Evolutionary conservation across 2,113 vertebrate species (phyloP).

Genomic region (Gymnarchus niloticus): DNA sequence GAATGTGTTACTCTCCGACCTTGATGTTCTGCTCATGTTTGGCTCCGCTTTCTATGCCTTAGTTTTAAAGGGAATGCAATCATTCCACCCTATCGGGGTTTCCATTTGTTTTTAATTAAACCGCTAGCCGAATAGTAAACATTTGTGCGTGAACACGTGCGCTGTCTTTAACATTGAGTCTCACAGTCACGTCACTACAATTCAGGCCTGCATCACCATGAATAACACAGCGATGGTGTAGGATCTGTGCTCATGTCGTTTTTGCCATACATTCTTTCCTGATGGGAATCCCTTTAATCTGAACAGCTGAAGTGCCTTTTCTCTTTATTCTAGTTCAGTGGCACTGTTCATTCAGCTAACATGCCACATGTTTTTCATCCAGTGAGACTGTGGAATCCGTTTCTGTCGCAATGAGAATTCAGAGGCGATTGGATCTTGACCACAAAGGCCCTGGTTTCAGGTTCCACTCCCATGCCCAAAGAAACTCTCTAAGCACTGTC

Average conservation of each 20-base stretch:
- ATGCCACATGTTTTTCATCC: no score
- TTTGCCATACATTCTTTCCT: background rate
- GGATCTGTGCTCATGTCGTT: background rate
- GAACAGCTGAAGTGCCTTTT: background rate
- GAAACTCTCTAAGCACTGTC: background rate
- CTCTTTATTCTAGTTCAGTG: no score
- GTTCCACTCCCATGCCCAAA: background rate
- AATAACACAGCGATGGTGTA: background rate
- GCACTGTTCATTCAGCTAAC: no score
- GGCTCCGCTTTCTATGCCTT: conserved; percentile 5
- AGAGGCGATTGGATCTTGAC: background rate
- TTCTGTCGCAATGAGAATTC: background rate
- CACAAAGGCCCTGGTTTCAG: background rate
- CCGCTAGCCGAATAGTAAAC: background rate
- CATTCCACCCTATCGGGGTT: background rate
- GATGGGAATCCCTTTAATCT: background rate
- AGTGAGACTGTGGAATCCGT: no score
- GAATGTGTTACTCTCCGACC: background rate
- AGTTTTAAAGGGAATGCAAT: background rate
- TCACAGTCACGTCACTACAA: background rate
- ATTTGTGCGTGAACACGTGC: background rate
- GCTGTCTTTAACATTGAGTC: background rate
- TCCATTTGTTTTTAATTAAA: conserved; percentile 31
- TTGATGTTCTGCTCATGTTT: conserved; percentile 20
- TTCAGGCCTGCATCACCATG: background rate